Conservation (phyloP, 2,888 invertebrate genomes). For the Sesia apiformis region DNA sequence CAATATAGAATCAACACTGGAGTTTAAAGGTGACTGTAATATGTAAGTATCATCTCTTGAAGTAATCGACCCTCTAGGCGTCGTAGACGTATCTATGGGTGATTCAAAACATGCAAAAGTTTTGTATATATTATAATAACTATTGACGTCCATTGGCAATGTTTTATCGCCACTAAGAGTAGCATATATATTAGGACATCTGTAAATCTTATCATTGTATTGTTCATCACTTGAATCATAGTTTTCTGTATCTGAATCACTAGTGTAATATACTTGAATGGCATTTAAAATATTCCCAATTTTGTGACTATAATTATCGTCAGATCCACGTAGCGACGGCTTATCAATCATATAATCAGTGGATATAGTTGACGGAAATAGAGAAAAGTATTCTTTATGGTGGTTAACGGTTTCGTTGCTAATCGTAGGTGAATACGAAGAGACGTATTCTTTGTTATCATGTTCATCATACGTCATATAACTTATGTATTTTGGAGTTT, state of each 20-base stretch:
- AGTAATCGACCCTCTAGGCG: background rate
- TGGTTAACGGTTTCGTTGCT: background rate
- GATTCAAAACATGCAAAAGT: background rate
- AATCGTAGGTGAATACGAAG: background rate
- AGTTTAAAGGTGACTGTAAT: background rate
- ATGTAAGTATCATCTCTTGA: background rate
- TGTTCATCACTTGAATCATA: background rate
- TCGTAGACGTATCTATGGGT: background rate
- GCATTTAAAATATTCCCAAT: too few relatives aligned
- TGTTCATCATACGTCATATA: background rate
- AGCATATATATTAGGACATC: background rate
- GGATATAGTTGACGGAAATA: background rate
- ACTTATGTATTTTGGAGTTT: background rate
- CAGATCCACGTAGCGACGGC: background rate
- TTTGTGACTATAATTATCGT: too few relatives aligned
- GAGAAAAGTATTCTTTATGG: background rate
- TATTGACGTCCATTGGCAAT: background rate
- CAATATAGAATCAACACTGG: background rate
- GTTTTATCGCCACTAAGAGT: background rate
- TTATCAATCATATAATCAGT: background rate
- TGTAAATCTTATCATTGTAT: too few relatives aligned
- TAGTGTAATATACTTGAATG: background rate
- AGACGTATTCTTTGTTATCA: background rate
- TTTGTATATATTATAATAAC: background rate
- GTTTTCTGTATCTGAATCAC: background rate